A percentile compares a stretch with the other conserved stretches of the same genome.
These are phyloP conservation scores for Dipodomys ordii DNA, from an alignment of 2,113 vertebrate genomes.

Conservation along the genomic window DNA sequence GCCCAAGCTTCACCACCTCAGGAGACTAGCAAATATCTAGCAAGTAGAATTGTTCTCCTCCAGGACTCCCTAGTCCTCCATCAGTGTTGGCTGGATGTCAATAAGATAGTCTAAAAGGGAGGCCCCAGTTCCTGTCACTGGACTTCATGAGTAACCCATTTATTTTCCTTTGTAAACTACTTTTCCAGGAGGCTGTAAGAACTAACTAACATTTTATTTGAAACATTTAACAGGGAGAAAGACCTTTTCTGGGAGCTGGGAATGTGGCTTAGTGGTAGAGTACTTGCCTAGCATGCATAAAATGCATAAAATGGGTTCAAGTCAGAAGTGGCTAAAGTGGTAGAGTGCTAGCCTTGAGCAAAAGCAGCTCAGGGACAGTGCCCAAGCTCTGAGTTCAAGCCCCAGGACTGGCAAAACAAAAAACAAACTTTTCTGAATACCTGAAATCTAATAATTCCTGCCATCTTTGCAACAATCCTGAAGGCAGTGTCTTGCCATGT, in stretches of 20 bases:
- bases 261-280: too few species aligned
- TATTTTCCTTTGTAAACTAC: conserved; percentile 1
- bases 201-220: not conserved
- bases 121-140: not conserved
- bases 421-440: not conserved
- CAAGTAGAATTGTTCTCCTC: not conserved
- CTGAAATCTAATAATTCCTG: conserved; percentile 17
- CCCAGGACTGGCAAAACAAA: too few species aligned
- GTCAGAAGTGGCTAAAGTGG: too few species aligned
- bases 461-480: conserved; percentile 4
- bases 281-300: too few species aligned
- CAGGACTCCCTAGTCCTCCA: too few species aligned
- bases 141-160: conserved; percentile 26
- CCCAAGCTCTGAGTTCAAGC: too few species aligned
- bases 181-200: not conserved
- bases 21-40: not conserved
- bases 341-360: too few species aligned
- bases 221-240: not conserved
- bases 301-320: too few species aligned
- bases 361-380: too few species aligned
- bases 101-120: not conserved
- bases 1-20: not conserved
- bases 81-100: not conserved
- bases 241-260: too few species aligned
- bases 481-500: not conserved